Percentiles rank a stretch among this genome's conserved stretches.
Evolutionary conservation across 2,888 invertebrate genomes (phyloP).

Genomic region (Abscondita cerata): DNA sequence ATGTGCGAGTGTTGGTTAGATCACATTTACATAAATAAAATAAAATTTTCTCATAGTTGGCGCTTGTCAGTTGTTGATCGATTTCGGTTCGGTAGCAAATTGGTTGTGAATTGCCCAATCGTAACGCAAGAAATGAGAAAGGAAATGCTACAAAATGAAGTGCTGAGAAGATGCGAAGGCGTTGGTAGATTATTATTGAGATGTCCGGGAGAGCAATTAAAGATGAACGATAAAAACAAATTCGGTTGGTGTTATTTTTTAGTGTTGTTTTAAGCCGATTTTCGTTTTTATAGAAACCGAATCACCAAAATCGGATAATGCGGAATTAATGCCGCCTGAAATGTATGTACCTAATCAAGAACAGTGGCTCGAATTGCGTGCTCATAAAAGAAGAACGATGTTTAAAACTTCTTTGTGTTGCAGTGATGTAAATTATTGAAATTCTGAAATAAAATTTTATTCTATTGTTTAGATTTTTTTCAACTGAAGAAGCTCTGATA

Average conservation of each 20-base stretch:
- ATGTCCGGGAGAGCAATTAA: conserved; percentile 84
- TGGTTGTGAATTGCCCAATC: conserved; percentile 71
- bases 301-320: conserved; percentile 56
- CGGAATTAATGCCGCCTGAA: conserved; percentile 82
- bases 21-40: conserved; percentile 81
- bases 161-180: conserved; percentile 81
- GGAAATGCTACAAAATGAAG: conserved; percentile 68
- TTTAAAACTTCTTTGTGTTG: conserved; percentile 46
- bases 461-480: no score
- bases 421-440: conserved; percentile 18
- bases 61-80: conserved; percentile 82
- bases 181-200: conserved; percentile 81
- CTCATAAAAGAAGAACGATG: conserved; percentile 52
- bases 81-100: conserved; percentile 78
- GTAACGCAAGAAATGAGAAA: conserved; percentile 64
- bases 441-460: no score
- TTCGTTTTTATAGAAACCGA: conserved; percentile 48
- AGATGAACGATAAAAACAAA: conserved; percentile 64
- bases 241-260: background rate
- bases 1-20: conserved; percentile 90
- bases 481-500: no score
- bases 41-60: conserved; percentile 82
- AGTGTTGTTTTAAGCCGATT: background rate
- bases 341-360: conserved; percentile 94
- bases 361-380: conserved; percentile 83